A percentile compares a stretch with the other conserved stretches of the same genome.
Conservation (phyloP, 2,113 vertebrate species). For the Astatoreochromis straeleni region DNA sequence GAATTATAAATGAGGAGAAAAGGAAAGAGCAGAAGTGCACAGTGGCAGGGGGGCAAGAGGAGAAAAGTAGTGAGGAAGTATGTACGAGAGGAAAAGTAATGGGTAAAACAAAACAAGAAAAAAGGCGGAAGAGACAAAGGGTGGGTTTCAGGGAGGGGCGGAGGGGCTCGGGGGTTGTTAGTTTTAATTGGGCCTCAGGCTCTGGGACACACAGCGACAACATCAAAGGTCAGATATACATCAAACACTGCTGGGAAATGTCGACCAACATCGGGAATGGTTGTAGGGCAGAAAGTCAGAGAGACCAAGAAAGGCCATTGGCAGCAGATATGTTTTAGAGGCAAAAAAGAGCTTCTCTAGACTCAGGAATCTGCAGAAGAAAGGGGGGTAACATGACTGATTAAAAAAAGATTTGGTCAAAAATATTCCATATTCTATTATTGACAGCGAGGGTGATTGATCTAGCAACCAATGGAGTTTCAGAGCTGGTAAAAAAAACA, state of each 20-base stretch:
- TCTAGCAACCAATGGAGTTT: not conserved
- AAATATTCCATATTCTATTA: not conserved
- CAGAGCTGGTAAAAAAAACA: not conserved
- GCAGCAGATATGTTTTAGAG: not conserved
- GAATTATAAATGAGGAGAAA: not conserved
- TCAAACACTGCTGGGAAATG: slow-evolving; percentile 69
- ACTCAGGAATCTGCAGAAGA: not conserved
- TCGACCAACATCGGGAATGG: slow-evolving; percentile 38
- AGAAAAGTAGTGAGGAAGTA: not conserved
- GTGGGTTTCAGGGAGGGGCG: slow-evolving; percentile 1
- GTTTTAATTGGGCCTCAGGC: slow-evolving; percentile 74
- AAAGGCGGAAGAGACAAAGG: not conserved
- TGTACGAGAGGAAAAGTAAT: slow-evolving; percentile 3
- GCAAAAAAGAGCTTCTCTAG: not conserved
- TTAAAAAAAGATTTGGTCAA: not conserved
- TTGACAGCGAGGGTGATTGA: not conserved
- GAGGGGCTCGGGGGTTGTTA: slow-evolving; percentile 52
- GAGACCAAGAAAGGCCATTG: not conserved
- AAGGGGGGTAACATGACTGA: not conserved
- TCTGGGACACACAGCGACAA: slow-evolving; percentile 61
- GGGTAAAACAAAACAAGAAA: not conserved
- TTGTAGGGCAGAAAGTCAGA: not conserved
- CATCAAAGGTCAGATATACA: slow-evolving; percentile 83
- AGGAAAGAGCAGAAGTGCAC: not conserved
- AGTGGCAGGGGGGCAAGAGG: not conserved